phyloP scores from a whole-genome alignment of 2,888 invertebrate genomes.

The Frankliniella fusca region DNA sequence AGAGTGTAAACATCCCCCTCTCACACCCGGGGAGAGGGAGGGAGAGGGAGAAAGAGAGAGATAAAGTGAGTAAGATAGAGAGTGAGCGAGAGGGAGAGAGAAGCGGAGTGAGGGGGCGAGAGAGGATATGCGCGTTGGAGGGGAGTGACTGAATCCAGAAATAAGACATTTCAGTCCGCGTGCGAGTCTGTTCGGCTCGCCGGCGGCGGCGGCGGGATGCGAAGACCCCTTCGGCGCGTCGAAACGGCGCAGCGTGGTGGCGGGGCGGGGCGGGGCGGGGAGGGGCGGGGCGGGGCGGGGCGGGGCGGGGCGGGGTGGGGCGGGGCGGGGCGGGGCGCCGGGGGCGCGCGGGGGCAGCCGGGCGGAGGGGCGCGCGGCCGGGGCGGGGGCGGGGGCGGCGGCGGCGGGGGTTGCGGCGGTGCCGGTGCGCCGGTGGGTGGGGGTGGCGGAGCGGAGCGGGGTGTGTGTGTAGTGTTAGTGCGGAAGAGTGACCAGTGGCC shows the following conservation, averaged over 20 bases:
- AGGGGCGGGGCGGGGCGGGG: neutral
- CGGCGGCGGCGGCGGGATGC: neutral
- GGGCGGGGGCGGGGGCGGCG: neutral
- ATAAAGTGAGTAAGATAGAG: neutral
- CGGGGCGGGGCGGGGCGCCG: neutral
- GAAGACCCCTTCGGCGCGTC: neutral
- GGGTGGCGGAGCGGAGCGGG: neutral
- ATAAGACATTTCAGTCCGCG: constrained; percentile 20
- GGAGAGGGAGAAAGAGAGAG: neutral
- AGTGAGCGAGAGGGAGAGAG: neutral
- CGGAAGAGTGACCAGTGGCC: constrained; percentile 21
- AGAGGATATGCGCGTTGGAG: neutral
- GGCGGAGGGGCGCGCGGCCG: neutral
- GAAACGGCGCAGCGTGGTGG: neutral
- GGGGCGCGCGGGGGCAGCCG: neutral
- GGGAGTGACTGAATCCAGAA: constrained; percentile 22
- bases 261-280: neutral
- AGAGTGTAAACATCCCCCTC: too few species aligned
- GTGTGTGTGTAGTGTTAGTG: constrained; percentile 24
- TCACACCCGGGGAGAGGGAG: neutral
- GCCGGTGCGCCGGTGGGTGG: neutral
- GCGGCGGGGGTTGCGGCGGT: neutral
- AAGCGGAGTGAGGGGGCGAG: neutral
- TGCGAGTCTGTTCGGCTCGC: neutral
- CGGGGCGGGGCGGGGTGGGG: neutral